Evolutionary conservation across 2,113 vertebrate species (phyloP).

Genomic region (Podarcis muralis): DNA sequence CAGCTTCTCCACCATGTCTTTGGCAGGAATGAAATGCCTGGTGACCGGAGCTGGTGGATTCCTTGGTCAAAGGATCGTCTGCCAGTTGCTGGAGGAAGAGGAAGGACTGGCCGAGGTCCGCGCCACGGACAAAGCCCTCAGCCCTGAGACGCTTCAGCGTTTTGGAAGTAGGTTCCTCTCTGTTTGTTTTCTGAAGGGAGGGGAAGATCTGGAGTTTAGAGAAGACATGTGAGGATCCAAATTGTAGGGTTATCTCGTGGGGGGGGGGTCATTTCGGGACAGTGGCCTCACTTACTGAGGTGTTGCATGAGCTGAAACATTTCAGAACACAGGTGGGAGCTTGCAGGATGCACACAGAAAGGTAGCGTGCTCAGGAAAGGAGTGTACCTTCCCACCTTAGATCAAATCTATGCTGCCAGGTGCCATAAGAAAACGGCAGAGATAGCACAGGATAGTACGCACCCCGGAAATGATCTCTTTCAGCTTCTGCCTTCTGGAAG

Average conservation of each 20-base stretch:
- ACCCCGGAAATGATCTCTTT: too few relatives aligned
- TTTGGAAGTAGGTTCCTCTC: conserved; percentile 68
- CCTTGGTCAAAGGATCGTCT: conserved; percentile 83
- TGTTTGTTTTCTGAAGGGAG: background rate
- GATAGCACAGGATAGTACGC: too few relatives aligned
- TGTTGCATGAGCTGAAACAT: background rate
- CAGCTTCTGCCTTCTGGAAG: too few relatives aligned
- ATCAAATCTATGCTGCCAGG: too few relatives aligned
- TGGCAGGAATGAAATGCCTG: conserved; percentile 82
- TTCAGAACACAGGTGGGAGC: background rate
- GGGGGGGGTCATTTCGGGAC: too few relatives aligned
- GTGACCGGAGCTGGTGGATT: conserved; percentile 92
- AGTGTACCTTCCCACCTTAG: background rate
- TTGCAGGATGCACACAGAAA: background rate
- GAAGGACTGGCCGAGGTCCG: conserved; percentile 81
- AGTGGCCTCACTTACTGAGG: background rate
- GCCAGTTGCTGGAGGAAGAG: conserved; percentile 83
- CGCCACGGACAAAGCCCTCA: conserved; percentile 81
- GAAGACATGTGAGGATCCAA: too few relatives aligned
- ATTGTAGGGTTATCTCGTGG: background rate
- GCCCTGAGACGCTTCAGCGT: conserved; percentile 42
- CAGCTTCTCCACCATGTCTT: conserved; percentile 60
- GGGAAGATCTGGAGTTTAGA: background rate
- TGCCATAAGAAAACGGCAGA: too few relatives aligned
- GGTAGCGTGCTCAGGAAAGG: background rate